phyloP scores from a whole-genome alignment of 2,797 vertebrate species.

The Philypnodon macrostomus region DNA sequence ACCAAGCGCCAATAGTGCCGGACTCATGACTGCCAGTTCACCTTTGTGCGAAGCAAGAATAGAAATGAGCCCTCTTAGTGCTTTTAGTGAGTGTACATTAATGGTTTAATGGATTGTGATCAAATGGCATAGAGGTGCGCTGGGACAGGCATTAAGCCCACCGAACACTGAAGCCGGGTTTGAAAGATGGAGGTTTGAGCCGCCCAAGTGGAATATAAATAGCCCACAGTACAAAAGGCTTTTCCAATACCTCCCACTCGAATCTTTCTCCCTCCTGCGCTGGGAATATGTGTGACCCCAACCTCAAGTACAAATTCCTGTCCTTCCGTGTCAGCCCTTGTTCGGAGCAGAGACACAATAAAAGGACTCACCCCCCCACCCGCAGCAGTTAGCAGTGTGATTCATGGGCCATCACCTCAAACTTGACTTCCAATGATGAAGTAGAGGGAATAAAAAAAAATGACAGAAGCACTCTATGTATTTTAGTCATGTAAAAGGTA shows the following conservation, averaged over 20 bases:
- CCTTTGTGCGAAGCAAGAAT: constrained; percentile 8
- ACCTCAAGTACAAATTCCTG: constrained; percentile 48
- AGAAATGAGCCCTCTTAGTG: constrained; percentile 42
- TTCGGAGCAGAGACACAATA: constrained; percentile 23
- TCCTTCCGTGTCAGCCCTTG: constrained; percentile 32
- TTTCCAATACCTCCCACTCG: constrained; percentile 25
- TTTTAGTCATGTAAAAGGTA: constrained; percentile 5
- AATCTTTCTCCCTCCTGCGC: constrained; percentile 23
- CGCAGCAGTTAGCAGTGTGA: constrained; percentile 27
- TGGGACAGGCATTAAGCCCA: constrained; percentile 51
- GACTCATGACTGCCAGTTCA: constrained; percentile 17
- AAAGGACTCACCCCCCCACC: constrained; percentile 19
- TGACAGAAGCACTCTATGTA: constrained; percentile 5
- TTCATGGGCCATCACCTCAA: constrained; percentile 28
- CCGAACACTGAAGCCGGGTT: constrained; percentile 31
- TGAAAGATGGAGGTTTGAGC: constrained; percentile 52
- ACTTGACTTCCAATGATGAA: constrained; percentile 31
- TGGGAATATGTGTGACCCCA: constrained; percentile 37
- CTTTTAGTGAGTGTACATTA: constrained; percentile 57
- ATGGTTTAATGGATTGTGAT: constrained; percentile 70
- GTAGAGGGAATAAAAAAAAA: constrained; percentile 36
- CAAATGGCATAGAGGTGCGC: constrained; percentile 56
- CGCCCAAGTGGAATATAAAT: constrained; percentile 64
- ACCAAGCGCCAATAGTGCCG: background rate
- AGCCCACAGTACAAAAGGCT: constrained; percentile 55